Percentiles rank a stretch among this genome's conserved stretches.
These are phyloP conservation scores for Opisthograptis luteolata DNA, from an alignment of 2,888 invertebrate species.

Conservation along the genomic window DNA sequence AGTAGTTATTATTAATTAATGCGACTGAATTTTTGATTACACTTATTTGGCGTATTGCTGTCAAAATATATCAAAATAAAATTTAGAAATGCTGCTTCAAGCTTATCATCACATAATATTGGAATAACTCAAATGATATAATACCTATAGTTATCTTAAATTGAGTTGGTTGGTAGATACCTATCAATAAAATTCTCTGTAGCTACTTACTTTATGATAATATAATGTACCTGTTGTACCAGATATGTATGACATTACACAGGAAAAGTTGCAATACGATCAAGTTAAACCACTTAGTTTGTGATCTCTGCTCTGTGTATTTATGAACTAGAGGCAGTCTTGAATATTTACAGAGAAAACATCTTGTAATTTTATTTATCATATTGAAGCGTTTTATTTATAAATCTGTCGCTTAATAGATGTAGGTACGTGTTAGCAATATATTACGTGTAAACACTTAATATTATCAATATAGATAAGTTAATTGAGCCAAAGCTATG, in stretches of 20 bases:
- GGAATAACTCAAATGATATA: too few species aligned
- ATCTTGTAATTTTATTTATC: too few species aligned
- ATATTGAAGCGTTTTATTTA: slow-evolving; percentile 1
- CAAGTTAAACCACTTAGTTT: too few species aligned
- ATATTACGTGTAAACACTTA: slow-evolving; percentile 24
- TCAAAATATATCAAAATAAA: slow-evolving; percentile 16
- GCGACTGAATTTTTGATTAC: slow-evolving; percentile 62
- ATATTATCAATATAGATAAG: slow-evolving; percentile 39
- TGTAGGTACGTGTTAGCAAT: slow-evolving; percentile 34
- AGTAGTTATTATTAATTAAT: slow-evolving; percentile 61
- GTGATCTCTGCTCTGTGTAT: too few species aligned
- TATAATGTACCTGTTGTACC: too few species aligned
- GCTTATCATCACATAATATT: neutral
- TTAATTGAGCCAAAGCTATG: slow-evolving; percentile 67
- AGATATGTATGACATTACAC: too few species aligned
- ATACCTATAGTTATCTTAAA: too few species aligned
- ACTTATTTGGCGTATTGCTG: slow-evolving; percentile 34
- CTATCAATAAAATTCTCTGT: slow-evolving; percentile 16
- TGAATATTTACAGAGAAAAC: too few species aligned
- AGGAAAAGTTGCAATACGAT: too few species aligned
- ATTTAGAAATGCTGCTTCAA: slow-evolving; percentile 14
- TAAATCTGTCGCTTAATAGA: slow-evolving; percentile 35
- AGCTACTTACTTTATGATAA: slow-evolving; percentile 32
- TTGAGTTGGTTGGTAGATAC: neutral
- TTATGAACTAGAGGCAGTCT: too few species aligned